Percentiles rank a stretch among this genome's conserved stretches.
phyloP scores from a whole-genome alignment of 2,797 vertebrate genomes.

The Myiotriccus ornatus region DNA sequence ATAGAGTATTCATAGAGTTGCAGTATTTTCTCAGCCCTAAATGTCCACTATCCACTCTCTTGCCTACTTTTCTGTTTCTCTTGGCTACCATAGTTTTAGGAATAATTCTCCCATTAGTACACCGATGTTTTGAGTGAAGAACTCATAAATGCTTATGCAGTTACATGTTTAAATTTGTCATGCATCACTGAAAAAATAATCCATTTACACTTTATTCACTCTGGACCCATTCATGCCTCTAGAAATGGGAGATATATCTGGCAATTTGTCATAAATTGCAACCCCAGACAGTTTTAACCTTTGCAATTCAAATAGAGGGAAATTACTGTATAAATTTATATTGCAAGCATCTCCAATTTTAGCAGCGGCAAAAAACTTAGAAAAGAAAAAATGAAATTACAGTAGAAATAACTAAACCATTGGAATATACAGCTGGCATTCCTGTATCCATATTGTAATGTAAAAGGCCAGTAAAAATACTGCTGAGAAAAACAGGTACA shows the following conservation, averaged over 20 bases:
- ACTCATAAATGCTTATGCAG: background rate
- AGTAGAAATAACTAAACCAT: background rate
- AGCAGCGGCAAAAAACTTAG: background rate
- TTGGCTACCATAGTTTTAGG: background rate
- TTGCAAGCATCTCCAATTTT: background rate
- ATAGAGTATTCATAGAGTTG: background rate
- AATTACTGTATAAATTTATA: background rate
- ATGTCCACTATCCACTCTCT: background rate
- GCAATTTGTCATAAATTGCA: background rate
- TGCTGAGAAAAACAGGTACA: background rate
- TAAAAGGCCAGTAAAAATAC: background rate
- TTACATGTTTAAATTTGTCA: constrained; percentile 5
- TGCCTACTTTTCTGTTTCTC: background rate
- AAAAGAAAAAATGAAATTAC: background rate
- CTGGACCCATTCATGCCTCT: background rate
- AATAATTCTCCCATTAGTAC: background rate
- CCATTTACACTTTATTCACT: background rate
- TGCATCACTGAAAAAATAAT: constrained; percentile 9
- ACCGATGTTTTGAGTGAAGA: background rate
- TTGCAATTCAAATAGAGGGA: background rate
- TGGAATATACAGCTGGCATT: background rate
- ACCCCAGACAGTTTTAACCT: background rate
- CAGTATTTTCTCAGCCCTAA: background rate
- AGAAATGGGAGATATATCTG: background rate
- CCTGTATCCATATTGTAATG: background rate